Evolutionary conservation across 2,113 vertebrate genomes (phyloP).

Genomic region (Lophochroa leadbeateri): DNA sequence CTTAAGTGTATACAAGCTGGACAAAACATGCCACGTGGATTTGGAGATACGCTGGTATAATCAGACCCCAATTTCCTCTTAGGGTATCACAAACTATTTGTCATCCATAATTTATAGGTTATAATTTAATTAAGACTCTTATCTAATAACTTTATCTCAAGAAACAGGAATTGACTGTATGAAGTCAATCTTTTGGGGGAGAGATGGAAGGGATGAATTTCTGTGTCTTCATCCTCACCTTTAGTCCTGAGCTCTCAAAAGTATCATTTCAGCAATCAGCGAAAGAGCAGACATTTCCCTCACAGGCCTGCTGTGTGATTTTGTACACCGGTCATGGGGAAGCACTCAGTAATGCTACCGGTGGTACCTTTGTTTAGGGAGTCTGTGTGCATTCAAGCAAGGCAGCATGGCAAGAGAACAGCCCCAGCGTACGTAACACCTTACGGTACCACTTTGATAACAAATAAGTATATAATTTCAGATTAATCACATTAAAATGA

Average conservation of each 20-base stretch:
- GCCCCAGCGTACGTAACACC: background rate
- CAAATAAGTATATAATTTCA: background rate
- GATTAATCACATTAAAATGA: background rate
- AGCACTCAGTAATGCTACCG: background rate
- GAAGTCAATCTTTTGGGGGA: background rate
- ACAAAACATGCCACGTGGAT: background rate
- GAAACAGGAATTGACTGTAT: background rate
- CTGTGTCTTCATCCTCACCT: background rate
- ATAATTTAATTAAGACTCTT: background rate
- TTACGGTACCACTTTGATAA: rapidly evolving
- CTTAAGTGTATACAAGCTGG: background rate
- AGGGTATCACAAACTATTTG: background rate
- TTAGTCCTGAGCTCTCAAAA: background rate
- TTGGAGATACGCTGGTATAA: background rate
- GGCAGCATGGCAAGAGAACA: background rate
- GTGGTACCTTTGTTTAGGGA: background rate
- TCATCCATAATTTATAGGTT: background rate
- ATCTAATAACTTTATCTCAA: background rate
- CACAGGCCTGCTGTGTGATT: background rate
- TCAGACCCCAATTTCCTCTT: background rate
- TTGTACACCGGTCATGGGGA: background rate
- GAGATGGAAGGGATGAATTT: background rate
- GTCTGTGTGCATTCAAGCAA: background rate
- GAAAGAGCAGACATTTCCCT: background rate
- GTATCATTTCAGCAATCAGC: background rate